Conservation (phyloP, 2,113 vertebrate species). For the Hyperopisus bebe region DNA sequence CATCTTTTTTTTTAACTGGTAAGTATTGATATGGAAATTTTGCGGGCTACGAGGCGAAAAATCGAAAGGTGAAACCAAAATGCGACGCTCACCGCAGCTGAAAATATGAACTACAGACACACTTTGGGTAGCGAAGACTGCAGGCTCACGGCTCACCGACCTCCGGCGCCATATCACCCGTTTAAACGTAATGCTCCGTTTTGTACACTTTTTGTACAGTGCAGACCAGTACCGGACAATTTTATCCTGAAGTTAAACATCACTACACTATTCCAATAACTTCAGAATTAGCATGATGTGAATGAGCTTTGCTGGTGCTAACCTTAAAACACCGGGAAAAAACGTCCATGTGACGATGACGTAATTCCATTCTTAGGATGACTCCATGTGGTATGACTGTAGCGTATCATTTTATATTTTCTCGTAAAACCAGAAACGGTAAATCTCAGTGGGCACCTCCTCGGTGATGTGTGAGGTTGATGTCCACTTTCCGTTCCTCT, state of each 20-base stretch:
- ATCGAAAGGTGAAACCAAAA: neutral
- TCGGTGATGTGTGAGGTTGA: neutral
- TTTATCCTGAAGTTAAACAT: neutral
- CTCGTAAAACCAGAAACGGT: neutral
- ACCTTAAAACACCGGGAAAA: neutral
- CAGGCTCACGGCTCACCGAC: neutral
- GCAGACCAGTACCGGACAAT: neutral
- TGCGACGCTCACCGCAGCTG: neutral
- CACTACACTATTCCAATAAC: neutral
- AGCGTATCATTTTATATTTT: neutral
- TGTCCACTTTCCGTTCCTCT: neutral
- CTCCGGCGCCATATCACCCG: neutral
- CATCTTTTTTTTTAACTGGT: neutral
- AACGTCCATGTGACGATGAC: neutral
- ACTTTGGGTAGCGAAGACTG: neutral
- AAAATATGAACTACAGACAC: neutral
- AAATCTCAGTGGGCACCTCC: neutral
- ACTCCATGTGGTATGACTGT: neutral
- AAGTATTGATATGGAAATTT: neutral
- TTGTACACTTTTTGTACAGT: neutral
- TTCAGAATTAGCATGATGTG: no score
- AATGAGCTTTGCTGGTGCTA: neutral
- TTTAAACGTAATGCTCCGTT: neutral
- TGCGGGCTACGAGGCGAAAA: neutral
- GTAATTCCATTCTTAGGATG: neutral